Evolutionary conservation across 1,140 invertebrate genomes (phyloP).

Genomic region (Pinna nobilis): DNA sequence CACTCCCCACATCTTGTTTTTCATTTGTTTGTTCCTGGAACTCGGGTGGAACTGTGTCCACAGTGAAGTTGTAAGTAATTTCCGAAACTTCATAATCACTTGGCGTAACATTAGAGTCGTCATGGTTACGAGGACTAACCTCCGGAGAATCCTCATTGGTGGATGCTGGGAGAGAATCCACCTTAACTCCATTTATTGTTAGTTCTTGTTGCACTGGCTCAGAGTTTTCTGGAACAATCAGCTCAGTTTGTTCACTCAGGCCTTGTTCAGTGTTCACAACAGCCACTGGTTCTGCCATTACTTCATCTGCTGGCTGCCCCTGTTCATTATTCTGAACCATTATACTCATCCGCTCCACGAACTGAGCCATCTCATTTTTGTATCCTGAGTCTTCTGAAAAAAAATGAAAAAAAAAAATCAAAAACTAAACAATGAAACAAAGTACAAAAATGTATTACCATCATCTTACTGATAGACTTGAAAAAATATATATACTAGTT

Average conservation of each 20-base stretch:
- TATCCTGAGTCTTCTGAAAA: constrained; percentile 42
- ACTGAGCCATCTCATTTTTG: constrained; percentile 57
- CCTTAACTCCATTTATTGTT: constrained; percentile 1
- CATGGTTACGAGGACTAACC: not conserved
- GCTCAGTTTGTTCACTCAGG: not conserved
- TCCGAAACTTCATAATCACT: constrained; percentile 50
- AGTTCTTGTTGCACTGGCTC: not conserved
- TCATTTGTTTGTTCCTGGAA: constrained; percentile 39
- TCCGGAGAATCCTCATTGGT: constrained; percentile 3
- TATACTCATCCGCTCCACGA: constrained; percentile 59
- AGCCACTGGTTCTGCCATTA: not conserved
- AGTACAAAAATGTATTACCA: too few species aligned
- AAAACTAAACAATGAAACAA: too few species aligned
- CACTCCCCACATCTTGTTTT: not conserved
- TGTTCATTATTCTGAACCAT: constrained; percentile 28
- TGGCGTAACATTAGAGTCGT: not conserved
- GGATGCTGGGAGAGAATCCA: constrained; percentile 5
- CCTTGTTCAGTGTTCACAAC: not conserved
- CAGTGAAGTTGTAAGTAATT: constrained; percentile 54
- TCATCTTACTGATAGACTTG: not conserved
- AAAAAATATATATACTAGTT: not conserved
- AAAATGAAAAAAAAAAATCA: not conserved
- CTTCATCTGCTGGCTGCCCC: not conserved
- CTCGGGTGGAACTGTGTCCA: constrained; percentile 57
- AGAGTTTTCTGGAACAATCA: constrained; percentile 5